Evolutionary conservation across 2,113 vertebrate species (phyloP).

Genomic region (Copsychus sechellarum): DNA sequence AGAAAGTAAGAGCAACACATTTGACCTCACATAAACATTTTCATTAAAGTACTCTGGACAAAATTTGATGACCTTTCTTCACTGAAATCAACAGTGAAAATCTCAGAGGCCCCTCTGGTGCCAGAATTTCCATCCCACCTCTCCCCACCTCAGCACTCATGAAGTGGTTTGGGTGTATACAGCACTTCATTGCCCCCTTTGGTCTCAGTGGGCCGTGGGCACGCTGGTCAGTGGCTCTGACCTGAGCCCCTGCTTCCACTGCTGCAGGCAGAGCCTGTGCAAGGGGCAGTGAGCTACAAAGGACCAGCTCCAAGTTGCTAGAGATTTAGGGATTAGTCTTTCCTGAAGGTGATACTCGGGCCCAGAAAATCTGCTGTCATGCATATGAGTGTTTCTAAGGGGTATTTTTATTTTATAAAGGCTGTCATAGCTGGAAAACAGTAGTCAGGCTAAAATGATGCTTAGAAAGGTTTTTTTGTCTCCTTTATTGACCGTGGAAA

Average conservation of each 20-base stretch:
- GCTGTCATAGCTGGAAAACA: neutral
- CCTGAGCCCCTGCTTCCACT: accelerated
- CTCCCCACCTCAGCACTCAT: neutral
- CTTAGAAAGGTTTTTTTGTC: neutral
- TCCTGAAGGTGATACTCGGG: neutral
- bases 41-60: neutral
- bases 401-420: neutral
- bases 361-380: neutral
- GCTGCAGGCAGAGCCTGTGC: neutral
- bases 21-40: neutral
- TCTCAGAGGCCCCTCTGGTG: neutral
- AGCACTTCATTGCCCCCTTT: accelerated
- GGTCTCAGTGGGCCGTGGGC: neutral
- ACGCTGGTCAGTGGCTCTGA: neutral
- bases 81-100: neutral
- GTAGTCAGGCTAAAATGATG: neutral
- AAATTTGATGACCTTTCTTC: neutral
- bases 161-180: neutral
- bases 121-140: neutral
- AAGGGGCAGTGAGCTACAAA: neutral
- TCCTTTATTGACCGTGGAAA: neutral
- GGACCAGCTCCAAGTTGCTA: neutral
- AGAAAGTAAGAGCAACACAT: neutral
- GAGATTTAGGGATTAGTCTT: neutral
- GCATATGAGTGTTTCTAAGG: neutral